Evolutionary conservation across 2,797 vertebrate species (phyloP).

Genomic region (Myotis pilosus): DNA sequence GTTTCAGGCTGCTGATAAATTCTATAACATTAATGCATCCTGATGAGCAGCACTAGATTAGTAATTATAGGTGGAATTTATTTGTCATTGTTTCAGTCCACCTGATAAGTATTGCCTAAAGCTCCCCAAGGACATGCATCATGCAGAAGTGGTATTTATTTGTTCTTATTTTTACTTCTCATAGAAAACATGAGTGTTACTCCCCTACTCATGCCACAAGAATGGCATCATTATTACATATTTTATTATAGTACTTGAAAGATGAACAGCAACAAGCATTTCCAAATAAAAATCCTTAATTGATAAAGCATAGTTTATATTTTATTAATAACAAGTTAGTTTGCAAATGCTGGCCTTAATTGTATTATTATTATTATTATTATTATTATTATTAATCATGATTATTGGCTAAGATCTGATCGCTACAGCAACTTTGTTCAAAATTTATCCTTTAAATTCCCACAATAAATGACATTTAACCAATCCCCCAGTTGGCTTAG

Average conservation of each 20-base stretch:
- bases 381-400: background rate
- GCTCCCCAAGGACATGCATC: background rate
- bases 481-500: background rate
- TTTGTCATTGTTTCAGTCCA: background rate
- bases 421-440: background rate
- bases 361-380: background rate
- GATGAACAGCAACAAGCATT: background rate
- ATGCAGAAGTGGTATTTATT: background rate
- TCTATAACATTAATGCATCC: background rate
- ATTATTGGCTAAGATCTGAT: background rate
- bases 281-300: background rate
- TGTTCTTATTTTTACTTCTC: background rate
- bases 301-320: background rate
- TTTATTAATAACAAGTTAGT: background rate
- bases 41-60: background rate
- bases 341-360: background rate
- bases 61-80: background rate
- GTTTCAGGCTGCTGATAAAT: background rate
- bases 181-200: background rate
- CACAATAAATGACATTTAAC: background rate
- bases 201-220: background rate
- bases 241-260: background rate
- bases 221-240: background rate
- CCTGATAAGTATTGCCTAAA: background rate
- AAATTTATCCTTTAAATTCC: slow-evolving; percentile 26